Evolutionary conservation across 2,113 vertebrate species (phyloP), one percentile per base, ranked within the genome.

Genomic region (Bettongia penicillata): DNA sequence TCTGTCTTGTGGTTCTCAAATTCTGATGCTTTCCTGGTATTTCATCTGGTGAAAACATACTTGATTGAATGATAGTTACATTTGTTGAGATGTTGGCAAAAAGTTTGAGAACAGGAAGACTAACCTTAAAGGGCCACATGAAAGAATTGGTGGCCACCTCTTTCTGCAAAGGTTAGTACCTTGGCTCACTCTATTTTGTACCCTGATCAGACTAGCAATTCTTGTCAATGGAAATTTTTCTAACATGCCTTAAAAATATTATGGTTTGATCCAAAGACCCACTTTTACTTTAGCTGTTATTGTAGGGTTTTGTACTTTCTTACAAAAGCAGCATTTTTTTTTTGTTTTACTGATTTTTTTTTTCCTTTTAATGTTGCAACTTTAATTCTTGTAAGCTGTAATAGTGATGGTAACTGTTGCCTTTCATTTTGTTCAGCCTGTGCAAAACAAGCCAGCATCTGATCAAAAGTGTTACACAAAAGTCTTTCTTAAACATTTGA

Each of bases 261-360:
- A 98, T 99, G 53, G 98, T 99, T 99, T 99, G 97, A 98, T 99
- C 98, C 98, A 99, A 99, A 99, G 98, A 99, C 98, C 98, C 98
- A 89, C 94, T 94, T 97, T 98, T 98, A 98, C 97, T 98, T 99
- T 98, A 97, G 98, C 97, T 98, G 93, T 97, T 96, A 50, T 97
- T 92, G 94, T 98, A 97, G 98, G 96, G 61, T 96, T 98, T 97
- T 97, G 90, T 98, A 95, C 84, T 98, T 98, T 98, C 97, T 97
- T 98, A 97, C 97, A 97, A 96, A 97, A 94, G 93, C 97, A 97
- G 96, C 95, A 84, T 96, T 97, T 98, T 68, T 61, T 90, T 77
- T 94, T 95, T n/a, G 55, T 48, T 90, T 89, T 93, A 89, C 96
- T 97, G 55, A 5, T 90, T 52, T 92, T 51, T 52, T 92, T 51